Evolutionary conservation across 2,797 vertebrate genomes (phyloP).

Genomic region (Acipenser ruthenus): DNA sequence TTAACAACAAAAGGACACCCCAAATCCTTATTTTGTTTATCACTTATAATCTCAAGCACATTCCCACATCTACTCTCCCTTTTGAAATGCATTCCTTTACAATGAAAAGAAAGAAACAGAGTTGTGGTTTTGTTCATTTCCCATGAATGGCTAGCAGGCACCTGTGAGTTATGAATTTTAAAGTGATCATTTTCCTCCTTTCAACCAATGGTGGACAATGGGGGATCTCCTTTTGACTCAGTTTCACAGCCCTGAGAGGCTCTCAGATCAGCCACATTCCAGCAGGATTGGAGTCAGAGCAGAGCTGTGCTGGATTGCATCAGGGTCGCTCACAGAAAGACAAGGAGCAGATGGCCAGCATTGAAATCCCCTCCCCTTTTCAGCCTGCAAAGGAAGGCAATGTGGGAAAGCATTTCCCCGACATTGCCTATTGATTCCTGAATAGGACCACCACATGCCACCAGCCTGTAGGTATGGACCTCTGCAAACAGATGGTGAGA

Average conservation of each 20-base stretch:
- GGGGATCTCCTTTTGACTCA: constrained; percentile 78
- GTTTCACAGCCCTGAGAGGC: constrained; percentile 72
- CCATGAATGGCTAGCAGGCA: constrained; percentile 64
- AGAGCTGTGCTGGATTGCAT: constrained; percentile 73
- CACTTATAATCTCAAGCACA: constrained; percentile 64
- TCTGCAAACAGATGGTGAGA: constrained; percentile 95
- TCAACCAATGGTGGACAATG: constrained; percentile 60
- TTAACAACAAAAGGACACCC: constrained; percentile 19
- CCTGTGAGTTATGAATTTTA: constrained; percentile 76
- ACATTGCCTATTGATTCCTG: constrained; percentile 69
- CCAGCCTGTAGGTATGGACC: constrained; percentile 89
- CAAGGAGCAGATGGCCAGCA: constrained; percentile 96
- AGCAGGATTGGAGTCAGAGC: constrained; percentile 82
- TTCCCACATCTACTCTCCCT: constrained; percentile 74
- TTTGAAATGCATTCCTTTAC: constrained; percentile 64
- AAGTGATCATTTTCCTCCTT: constrained; percentile 75
- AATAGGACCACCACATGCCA: constrained; percentile 85
- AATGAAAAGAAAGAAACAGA: constrained; percentile 73
- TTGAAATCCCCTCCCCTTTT: constrained; percentile 83
- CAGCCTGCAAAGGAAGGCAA: constrained; percentile 70
- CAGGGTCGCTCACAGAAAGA: constrained; percentile 85
- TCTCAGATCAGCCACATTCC: constrained; percentile 88
- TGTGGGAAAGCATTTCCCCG: constrained; percentile 67
- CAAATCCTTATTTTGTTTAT: constrained; percentile 74
- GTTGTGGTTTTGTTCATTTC: constrained; percentile 31